phyloP scores from a whole-genome alignment of 2,113 vertebrate genomes.

The Oncorhynchus tshawytscha region DNA sequence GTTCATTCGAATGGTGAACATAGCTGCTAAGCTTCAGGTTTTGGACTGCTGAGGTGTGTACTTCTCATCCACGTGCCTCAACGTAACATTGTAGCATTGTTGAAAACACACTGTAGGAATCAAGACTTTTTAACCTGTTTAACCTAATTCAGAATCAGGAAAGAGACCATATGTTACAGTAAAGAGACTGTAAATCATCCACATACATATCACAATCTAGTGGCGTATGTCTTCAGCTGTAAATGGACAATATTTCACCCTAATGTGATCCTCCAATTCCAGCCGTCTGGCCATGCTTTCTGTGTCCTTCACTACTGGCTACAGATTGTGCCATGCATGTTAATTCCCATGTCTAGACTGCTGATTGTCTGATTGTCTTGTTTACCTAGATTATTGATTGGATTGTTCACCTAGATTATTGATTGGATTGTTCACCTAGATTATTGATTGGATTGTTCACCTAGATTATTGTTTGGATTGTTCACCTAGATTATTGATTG shows the following conservation, averaged over 20 bases:
- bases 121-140: too few species aligned
- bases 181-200: too few species aligned
- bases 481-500: conserved; percentile 8
- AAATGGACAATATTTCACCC: too few species aligned
- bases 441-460: conserved; percentile 45
- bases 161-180: too few species aligned
- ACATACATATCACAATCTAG: too few species aligned
- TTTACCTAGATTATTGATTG: conserved; percentile 18
- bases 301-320: conserved; percentile 4
- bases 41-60: background rate
- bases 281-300: background rate
- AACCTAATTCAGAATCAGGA: too few species aligned
- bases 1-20: background rate
- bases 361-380: conserved; percentile 37
- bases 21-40: background rate
- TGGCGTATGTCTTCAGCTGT: too few species aligned
- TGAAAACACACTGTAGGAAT: background rate
- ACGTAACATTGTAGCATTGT: background rate
- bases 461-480: conserved; percentile 25
- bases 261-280: background rate
- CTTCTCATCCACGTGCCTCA: background rate
- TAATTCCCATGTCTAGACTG: conserved; percentile 32
- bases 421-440: conserved; percentile 27
- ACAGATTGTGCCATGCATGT: conserved; percentile 46
- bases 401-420: conserved; percentile 16